Evolutionary conservation across 92 coral and sea anemone species (phyloP).

Genomic region (Porites divaricata): DNA sequence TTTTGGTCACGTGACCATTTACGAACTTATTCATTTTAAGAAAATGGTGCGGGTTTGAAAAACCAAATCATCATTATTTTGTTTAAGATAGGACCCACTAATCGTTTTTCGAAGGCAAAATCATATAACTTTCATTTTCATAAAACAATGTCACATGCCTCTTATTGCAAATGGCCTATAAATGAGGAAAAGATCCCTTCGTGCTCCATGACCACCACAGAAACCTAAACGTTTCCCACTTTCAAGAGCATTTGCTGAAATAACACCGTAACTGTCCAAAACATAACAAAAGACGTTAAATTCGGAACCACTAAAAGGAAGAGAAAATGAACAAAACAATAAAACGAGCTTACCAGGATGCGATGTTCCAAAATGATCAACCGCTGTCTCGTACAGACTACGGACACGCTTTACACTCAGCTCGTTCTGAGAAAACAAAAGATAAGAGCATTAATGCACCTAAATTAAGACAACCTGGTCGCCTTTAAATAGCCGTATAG

Average conservation of each 20-base stretch:
- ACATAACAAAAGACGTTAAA: not conserved
- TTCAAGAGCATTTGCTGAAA: not conserved
- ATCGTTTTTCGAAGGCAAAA: too few species aligned
- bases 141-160: too few species aligned
- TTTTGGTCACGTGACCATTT: too few species aligned
- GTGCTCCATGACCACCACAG: not conserved
- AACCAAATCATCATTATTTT: too few species aligned
- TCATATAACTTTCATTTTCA: too few species aligned
- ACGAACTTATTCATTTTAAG: too few species aligned
- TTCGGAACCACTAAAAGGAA: not conserved
- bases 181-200: too few species aligned
- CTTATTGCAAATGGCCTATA: too few species aligned
- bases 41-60: too few species aligned
- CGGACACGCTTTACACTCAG: conserved; percentile 81
- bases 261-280: not conserved
- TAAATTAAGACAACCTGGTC: not conserved
- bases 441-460: not conserved
- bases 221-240: not conserved
- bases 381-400: conserved; percentile 77
- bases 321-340: too few species aligned
- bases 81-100: too few species aligned
- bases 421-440: conserved; percentile 44
- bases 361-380: conserved; percentile 71
- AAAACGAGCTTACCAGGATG: conserved; percentile 66
- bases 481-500: not conserved